A percentile compares a stretch with the other conserved stretches of the same genome.
phyloP scores from a whole-genome alignment of 2,113 vertebrate species.

The Oryctolagus cuniculus region mOryCun1.1 NC_091453.1:106656501-106657000 shows the following conservation, averaged over 20 bases:
- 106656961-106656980: neutral
- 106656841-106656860: neutral
- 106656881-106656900: neutral
- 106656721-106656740: neutral
- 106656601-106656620: neutral
- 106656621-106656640: neutral
- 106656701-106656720: neutral
- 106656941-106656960: neutral
- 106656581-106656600: slow-evolving; percentile 56
- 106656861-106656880: neutral
- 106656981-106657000: neutral
- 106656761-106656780: neutral
- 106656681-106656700: neutral
- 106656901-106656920: neutral
- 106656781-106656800: neutral
- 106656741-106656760: neutral
- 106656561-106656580: neutral
- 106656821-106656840: neutral
- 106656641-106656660: neutral
- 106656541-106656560: neutral
- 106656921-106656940: neutral
- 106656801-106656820: neutral
- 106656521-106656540: slow-evolving; percentile 9
- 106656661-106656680: neutral
- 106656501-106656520: neutral